Conservation (phyloP, 2,888 invertebrate species). For the Hecatera dysodea region DNA sequence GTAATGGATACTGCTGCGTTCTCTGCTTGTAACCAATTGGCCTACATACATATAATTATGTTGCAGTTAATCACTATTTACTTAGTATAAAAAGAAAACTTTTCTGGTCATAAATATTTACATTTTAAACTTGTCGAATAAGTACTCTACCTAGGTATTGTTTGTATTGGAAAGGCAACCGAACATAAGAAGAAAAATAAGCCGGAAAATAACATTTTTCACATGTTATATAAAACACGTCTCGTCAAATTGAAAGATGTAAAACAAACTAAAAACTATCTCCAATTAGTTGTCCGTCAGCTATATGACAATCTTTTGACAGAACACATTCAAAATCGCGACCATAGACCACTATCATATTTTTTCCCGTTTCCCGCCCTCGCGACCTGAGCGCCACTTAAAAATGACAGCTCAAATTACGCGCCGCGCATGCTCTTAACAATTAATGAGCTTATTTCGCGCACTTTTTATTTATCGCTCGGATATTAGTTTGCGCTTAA, state of each 20-base stretch:
- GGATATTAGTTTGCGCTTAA: conserved; percentile 77
- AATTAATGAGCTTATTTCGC: conserved; percentile 88
- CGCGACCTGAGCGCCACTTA: conserved; percentile 72
- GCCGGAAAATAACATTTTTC: background rate
- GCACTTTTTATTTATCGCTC: conserved; percentile 84
- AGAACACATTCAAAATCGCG: conserved; percentile 8
- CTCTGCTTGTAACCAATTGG: background rate
- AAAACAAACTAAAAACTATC: background rate
- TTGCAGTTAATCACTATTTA: conserved; percentile 1
- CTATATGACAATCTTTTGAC: background rate
- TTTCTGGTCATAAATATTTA: background rate
- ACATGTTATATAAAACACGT: background rate
- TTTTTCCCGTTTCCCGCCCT: conserved; percentile 32
- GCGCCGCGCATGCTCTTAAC: conserved; percentile 74
- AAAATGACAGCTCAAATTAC: conserved; percentile 84
- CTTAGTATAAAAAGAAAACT: background rate
- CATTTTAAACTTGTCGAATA: conserved; percentile 13
- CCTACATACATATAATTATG: background rate
- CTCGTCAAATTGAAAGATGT: conserved; percentile 9
- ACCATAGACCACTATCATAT: conserved; percentile 24
- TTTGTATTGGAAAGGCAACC: background rate
- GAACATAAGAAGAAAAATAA: background rate
- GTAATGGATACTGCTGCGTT: background rate
- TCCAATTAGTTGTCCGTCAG: background rate
- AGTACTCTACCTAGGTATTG: background rate